Evolutionary conservation across 2,888 invertebrate genomes (phyloP).

Genomic region (Bruchidius siliquastri): DNA sequence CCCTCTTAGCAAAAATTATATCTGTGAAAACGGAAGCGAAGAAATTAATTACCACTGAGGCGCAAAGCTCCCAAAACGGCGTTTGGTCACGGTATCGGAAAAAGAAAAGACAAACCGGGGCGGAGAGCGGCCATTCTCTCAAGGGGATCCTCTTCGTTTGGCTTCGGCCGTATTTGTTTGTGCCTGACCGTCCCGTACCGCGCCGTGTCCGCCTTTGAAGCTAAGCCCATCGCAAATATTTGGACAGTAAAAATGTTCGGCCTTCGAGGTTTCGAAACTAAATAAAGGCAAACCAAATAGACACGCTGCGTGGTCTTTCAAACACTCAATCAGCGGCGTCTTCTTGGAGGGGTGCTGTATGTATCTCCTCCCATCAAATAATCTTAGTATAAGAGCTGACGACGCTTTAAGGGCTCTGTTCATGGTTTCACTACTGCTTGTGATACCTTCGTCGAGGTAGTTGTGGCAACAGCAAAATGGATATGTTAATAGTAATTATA

Average conservation of each 20-base stretch:
- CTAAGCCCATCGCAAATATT: conserved; percentile 38
- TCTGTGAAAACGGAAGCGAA: conserved; percentile 9
- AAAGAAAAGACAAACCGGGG: conserved; percentile 6
- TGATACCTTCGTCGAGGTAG: no score
- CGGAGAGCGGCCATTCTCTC: conserved; percentile 1
- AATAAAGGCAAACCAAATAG: conserved; percentile 35
- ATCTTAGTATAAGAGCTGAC: background rate
- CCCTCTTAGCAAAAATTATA: background rate
- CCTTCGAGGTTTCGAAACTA: conserved; percentile 33
- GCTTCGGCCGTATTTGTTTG: background rate
- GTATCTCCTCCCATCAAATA: conserved; percentile 13
- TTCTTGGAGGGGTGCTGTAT: conserved; percentile 8
- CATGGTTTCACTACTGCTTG: no score
- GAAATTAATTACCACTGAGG: conserved; percentile 18
- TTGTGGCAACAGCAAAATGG: no score
- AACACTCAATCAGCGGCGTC: conserved; percentile 23
- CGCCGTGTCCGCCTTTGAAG: conserved; percentile 33
- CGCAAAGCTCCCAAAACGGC: conserved; percentile 10
- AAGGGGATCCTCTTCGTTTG: background rate
- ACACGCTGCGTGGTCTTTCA: conserved; percentile 26
- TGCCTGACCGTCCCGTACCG: background rate
- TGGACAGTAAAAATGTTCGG: conserved; percentile 36
- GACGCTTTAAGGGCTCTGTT: no score
- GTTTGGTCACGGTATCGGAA: background rate
- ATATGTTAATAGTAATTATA: no score